Percentiles rank a stretch among this genome's conserved stretches.
Conservation (phyloP, 2,113 vertebrate species). For the Mungos mungo region DNA sequence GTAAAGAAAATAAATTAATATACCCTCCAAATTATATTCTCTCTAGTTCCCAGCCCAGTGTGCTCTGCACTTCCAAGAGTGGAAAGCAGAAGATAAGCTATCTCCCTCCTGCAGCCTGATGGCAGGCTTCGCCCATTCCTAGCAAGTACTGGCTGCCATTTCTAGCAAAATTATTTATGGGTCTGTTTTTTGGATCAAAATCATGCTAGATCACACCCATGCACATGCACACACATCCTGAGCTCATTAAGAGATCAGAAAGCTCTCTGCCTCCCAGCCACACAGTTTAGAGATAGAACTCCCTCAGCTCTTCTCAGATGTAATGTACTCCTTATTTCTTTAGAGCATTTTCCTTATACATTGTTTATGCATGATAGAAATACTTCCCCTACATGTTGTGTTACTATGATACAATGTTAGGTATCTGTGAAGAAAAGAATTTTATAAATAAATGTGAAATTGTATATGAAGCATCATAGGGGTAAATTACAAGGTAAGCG, state of each 20-base stretch:
- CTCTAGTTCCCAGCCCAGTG: constrained; percentile 29
- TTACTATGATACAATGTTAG: neutral
- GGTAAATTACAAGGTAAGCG: neutral
- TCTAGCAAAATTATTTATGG: neutral
- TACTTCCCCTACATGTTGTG: neutral
- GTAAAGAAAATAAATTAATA: neutral
- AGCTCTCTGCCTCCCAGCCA: neutral
- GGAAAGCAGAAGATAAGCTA: constrained; percentile 57
- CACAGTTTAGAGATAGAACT: neutral
- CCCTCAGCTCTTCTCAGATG: neutral
- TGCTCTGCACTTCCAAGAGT: neutral
- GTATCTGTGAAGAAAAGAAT: neutral
- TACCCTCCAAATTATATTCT: neutral
- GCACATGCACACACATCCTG: neutral
- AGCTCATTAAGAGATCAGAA: neutral
- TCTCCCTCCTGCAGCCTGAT: neutral
- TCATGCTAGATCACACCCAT: neutral
- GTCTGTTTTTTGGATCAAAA: constrained; percentile 2
- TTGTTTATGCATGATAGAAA: neutral
- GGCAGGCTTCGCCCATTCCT: neutral
- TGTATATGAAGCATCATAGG: neutral
- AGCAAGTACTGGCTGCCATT: neutral
- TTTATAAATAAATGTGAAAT: neutral
- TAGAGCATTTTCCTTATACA: neutral
- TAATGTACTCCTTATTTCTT: neutral